phyloP scores from a whole-genome alignment of 2,113 vertebrate genomes.

The Pluvianellus socialis region DNA sequence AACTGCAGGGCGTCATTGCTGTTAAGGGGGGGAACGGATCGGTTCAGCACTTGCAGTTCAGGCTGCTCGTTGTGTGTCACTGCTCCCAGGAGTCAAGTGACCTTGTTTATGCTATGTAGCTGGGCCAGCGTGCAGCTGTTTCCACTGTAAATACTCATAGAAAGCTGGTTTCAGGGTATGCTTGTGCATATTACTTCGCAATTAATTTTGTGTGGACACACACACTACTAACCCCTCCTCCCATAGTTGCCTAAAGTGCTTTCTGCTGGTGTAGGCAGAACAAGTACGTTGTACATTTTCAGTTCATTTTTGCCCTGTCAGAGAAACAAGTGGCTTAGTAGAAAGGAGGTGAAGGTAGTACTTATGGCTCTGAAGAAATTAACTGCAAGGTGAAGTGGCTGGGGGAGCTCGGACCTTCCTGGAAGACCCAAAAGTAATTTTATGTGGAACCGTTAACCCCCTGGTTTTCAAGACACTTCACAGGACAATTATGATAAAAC shows the following conservation, averaged over 20 bases:
- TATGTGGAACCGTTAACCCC: not conserved
- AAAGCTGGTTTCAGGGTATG: slow-evolving; percentile 4
- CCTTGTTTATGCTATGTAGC: not conserved
- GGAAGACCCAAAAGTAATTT: not conserved
- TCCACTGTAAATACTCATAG: not conserved
- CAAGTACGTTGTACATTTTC: not conserved
- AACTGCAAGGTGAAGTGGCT: not conserved
- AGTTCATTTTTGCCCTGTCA: not conserved
- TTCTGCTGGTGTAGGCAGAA: not conserved
- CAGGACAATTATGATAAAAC: not conserved
- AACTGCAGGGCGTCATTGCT: not conserved
- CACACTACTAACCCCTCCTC: not conserved
- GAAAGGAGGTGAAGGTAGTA: not conserved
- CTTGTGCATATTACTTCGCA: not conserved
- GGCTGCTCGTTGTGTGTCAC: not conserved
- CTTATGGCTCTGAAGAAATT: not conserved
- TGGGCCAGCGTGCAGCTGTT: not conserved
- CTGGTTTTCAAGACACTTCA: not conserved
- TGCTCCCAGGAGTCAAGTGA: not conserved
- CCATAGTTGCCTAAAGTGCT: not conserved
- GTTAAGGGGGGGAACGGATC: fast-evolving
- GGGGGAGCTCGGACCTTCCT: not conserved
- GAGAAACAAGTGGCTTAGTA: not conserved
- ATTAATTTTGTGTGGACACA: not conserved
- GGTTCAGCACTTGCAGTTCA: not conserved